phyloP scores from a whole-genome alignment of 1,140 invertebrate species.

The Platorchestia sp. region DNA sequence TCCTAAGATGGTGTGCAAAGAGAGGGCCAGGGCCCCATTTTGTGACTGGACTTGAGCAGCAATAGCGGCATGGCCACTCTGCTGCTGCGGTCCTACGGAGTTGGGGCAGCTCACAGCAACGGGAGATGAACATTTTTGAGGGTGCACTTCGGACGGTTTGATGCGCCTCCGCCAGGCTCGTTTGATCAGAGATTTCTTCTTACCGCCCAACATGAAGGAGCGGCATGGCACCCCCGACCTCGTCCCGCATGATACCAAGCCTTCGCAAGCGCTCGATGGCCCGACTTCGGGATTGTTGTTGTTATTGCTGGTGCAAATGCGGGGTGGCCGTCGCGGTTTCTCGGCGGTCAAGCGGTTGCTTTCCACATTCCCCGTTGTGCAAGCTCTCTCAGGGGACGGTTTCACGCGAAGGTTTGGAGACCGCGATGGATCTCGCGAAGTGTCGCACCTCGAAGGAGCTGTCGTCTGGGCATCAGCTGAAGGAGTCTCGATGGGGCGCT shows the following conservation, averaged over 20 bases:
- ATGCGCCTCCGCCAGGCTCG: conserved; percentile 40
- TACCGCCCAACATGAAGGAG: conserved; percentile 49
- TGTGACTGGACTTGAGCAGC: conserved; percentile 30
- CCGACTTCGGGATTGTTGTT: neutral
- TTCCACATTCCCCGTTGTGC: conserved; percentile 27
- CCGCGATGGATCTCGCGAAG: neutral
- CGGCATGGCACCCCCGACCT: conserved; percentile 21
- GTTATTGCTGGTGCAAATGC: neutral
- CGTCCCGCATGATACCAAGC: conserved; percentile 4
- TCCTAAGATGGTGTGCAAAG: conserved; percentile 34
- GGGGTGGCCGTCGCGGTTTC: neutral
- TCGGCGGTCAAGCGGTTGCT: neutral
- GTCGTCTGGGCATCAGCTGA: neutral
- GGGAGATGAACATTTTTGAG: neutral
- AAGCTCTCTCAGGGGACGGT: neutral
- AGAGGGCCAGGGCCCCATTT: neutral
- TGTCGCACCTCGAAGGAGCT: neutral
- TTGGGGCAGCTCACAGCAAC: neutral
- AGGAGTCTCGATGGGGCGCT: neutral
- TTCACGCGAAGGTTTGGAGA: neutral
- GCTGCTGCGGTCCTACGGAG: neutral
- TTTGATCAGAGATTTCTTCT: conserved; percentile 6
- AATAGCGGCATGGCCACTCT: neutral
- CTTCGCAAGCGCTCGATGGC: neutral
- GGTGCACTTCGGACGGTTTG: neutral